Base-by-base conservation (phyloP, 2,797 vertebrate genomes). In the Falco peregrinus region DNA sequence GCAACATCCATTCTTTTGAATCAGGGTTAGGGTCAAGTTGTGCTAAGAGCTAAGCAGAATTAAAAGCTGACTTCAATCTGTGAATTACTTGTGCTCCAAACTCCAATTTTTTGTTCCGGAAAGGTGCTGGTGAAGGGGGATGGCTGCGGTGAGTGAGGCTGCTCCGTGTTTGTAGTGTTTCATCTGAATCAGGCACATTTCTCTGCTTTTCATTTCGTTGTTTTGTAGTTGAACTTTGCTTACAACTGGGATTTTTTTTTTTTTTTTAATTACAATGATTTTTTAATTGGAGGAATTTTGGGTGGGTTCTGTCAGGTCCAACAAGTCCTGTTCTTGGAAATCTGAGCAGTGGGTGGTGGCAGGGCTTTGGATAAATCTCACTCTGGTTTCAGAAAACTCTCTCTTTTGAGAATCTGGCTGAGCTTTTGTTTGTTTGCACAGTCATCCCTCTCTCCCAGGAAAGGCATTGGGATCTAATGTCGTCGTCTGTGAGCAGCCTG, bases 361-460 rank as follows among this genome's bases (percentile, higher is more conserved):
- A 77, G 8, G 3, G 29, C 68, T 95, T 89, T 43, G 16, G 14
- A 84, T 54, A 82, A 80, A 63, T 75, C 48, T 75, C 75, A 37
- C 51, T 90, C n/a, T 43, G 50, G 35, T 64, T 93, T 82, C 64
- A 70, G 61, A 84, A 95, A 95, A 85, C 37, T 64, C 93, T 68
- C 33, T 84, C 64, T 45, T 93, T 80, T 28, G 73, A 81, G 78
- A 86, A 84, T 50, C 11, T 83, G 68, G 57, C 76, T 85, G 81
- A 92, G 39, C 5, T 39, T 90, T 84, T 75, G n/a, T 93, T 95
- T 92, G 60, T 71, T 93, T 54, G 3, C 81, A 93, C 53, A 51
- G 77, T 47, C 87, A 68, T 91, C 74, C 61, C 24, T 37, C 39
- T 83, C 81, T 87, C 65, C 41, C 86, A 85, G 71, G 56, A 92